phyloP scores from a whole-genome alignment of 2,113 vertebrate species.

The Microtus oregoni region DNA sequence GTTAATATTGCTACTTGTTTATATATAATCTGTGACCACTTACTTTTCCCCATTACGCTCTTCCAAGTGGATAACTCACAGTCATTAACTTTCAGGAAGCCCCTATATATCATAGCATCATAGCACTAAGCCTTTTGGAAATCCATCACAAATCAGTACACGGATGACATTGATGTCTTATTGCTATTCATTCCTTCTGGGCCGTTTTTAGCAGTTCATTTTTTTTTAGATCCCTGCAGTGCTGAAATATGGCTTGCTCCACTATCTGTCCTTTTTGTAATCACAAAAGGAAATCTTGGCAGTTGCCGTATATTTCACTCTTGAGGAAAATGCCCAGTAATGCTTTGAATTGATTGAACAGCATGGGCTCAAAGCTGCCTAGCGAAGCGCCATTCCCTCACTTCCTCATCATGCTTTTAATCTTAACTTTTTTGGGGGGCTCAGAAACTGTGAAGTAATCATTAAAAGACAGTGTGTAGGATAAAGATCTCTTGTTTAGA shows the following conservation, averaged over 20 bases:
- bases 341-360: constrained; percentile 86
- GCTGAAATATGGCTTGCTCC: constrained; percentile 86
- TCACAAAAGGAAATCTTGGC: constrained; percentile 87
- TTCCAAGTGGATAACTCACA: constrained; percentile 71
- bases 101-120: constrained; percentile 82
- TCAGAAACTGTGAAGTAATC: constrained; percentile 26
- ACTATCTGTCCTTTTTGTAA: constrained; percentile 87
- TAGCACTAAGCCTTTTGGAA: constrained; percentile 84
- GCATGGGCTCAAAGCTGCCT: constrained; percentile 82
- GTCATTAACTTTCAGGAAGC: constrained; percentile 84
- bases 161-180: constrained; percentile 88
- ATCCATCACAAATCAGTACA: constrained; percentile 88
- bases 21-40: constrained; percentile 70
- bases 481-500: constrained; percentile 31
- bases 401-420: constrained; percentile 11
- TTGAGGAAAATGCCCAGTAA: constrained; percentile 86
- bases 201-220: constrained; percentile 82
- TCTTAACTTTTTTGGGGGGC: constrained; percentile 36
- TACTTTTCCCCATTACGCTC: constrained; percentile 80
- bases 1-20: constrained; percentile 72
- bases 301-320: constrained; percentile 87
- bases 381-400: constrained; percentile 65
- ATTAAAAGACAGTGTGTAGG: background rate
- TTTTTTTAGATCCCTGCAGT: constrained; percentile 82
- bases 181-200: constrained; percentile 86